Base-by-base conservation (phyloP, 2,113 vertebrate species). In the Platanista minor region DNA sequence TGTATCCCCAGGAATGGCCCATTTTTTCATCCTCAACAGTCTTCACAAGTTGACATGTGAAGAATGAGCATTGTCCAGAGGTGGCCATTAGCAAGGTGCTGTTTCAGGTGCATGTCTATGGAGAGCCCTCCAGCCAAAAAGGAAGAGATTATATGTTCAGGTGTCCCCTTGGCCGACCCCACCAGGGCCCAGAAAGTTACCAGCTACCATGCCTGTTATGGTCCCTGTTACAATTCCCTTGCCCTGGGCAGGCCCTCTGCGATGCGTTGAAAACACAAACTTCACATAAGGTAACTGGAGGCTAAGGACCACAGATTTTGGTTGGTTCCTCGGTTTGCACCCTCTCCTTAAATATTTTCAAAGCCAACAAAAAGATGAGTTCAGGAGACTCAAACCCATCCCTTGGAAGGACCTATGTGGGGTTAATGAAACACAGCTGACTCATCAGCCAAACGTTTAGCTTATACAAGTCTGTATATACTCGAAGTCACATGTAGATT, bases 21-120 rank as follows among this genome's bases (percentile, higher is more conserved):
- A 6, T 31, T 46, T 23, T 41, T 25, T 54, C 43, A 8, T n/a
- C 82, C 41, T 71, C 59, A 61, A 1, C 8, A 57, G 2, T 59
- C 10, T 8, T 5, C 33, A 29, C n/a, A 13, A 20, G 64, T 17
- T 23, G 49, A 21, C 23, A 5, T 0, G 1, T 6, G 59, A 54
- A 15, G 36, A 21, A 7, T 43, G 57, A 29, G 23, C n/a, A 21
- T 33, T 8, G 4, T 59, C 57, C 46, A 1, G 27, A 20, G 6
- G 14, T 2, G 14, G 33, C 2, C 4, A 0, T 52, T 54, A 5
- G 61, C 71, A 23, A 8, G 33, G 21, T 39, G 15, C 41, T 49
- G 6, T 20, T 52, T 43, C n/a, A 1, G 4, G 0, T 39, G 6
- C 0, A 1, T 14, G 21, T 75, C 39, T 31, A 1, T 8, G 21